Percentiles rank a stretch among this genome's conserved stretches.
Evolutionary conservation across 1,140 invertebrate species (phyloP).

Genomic region (Harlomillsia oculata): DNA sequence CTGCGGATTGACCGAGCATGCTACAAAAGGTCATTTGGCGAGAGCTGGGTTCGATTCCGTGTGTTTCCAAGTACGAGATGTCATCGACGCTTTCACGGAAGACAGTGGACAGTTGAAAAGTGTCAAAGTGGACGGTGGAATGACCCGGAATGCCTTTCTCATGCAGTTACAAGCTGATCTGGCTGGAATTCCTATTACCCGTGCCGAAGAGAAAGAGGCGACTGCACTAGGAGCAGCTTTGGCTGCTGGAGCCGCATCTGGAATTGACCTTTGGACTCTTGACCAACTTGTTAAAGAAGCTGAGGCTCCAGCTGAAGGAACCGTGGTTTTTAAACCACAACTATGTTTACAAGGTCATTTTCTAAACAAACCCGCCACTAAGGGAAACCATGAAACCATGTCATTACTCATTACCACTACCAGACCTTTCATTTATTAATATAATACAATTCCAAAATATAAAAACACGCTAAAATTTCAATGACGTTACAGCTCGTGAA

Average conservation of each 20-base stretch:
- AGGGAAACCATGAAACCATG: neutral
- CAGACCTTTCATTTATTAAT: slow-evolving; percentile 16
- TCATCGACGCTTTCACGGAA: slow-evolving; percentile 66
- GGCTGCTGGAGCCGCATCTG: slow-evolving; percentile 70
- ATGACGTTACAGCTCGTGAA: slow-evolving; percentile 57
- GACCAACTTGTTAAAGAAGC: slow-evolving; percentile 40
- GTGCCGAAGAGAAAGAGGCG: slow-evolving; percentile 72
- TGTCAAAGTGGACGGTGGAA: slow-evolving; percentile 81
- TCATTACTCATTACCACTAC: neutral
- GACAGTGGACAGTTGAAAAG: slow-evolving; percentile 66
- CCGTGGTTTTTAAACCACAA: slow-evolving; percentile 65
- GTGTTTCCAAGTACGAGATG: slow-evolving; percentile 83
- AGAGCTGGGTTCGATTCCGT: slow-evolving; percentile 87
- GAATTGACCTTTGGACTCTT: slow-evolving; percentile 58
- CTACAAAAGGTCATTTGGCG: slow-evolving; percentile 83
- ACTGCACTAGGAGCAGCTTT: slow-evolving; percentile 73
- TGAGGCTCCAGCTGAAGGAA: slow-evolving; percentile 51
- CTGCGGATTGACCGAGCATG: slow-evolving; percentile 88
- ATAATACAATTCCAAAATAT: slow-evolving; percentile 7
- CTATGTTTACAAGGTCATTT: slow-evolving; percentile 61
- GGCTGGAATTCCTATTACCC: slow-evolving; percentile 65
- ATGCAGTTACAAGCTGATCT: slow-evolving; percentile 92
- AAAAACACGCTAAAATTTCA: neutral
- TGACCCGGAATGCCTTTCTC: slow-evolving; percentile 77
- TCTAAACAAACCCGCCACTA: neutral